phyloP scores from a whole-genome alignment of 2,888 invertebrate species.

The Herminia tarsipennalis region DNA sequence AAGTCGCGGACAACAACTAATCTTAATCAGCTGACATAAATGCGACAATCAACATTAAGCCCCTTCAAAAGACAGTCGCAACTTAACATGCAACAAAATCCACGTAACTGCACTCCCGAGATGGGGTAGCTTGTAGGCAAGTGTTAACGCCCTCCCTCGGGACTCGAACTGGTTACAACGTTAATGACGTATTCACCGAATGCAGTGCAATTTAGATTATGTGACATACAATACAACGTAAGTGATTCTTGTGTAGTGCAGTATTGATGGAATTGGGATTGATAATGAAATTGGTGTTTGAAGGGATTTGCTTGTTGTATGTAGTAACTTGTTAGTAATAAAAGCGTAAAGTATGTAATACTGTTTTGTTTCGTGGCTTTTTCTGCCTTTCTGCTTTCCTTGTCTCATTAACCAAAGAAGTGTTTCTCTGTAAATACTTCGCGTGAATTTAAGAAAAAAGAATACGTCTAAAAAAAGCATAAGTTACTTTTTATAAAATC shows the following conservation, averaged over 20 bases:
- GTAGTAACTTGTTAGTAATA: too few species aligned
- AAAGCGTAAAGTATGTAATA: too few species aligned
- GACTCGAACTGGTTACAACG: conserved; percentile 42
- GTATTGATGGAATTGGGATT: background rate
- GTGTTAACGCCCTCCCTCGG: conserved; percentile 47
- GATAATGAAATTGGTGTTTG: background rate
- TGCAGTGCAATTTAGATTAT: conserved; percentile 48
- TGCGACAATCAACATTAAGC: background rate
- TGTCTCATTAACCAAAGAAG: too few species aligned
- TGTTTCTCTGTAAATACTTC: too few species aligned
- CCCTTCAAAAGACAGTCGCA: background rate
- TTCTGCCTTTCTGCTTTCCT: too few species aligned
- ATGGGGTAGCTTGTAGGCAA: conserved; percentile 30
- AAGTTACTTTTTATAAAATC: too few species aligned
- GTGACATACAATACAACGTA: conserved; percentile 4
- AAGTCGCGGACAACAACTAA: too few species aligned
- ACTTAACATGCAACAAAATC: conserved; percentile 6
- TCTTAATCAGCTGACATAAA: background rate
- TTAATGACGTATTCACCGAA: conserved; percentile 50
- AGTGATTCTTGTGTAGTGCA: conserved; percentile 6
- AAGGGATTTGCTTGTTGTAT: too few species aligned
- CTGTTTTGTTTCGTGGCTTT: too few species aligned
- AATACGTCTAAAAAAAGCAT: too few species aligned
- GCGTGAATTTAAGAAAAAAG: too few species aligned
- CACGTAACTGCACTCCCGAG: conserved; percentile 3